phyloP scores from a whole-genome alignment of 1,140 invertebrate genomes.

The fruit fly (Drosophila melanogaster) region DNA sequence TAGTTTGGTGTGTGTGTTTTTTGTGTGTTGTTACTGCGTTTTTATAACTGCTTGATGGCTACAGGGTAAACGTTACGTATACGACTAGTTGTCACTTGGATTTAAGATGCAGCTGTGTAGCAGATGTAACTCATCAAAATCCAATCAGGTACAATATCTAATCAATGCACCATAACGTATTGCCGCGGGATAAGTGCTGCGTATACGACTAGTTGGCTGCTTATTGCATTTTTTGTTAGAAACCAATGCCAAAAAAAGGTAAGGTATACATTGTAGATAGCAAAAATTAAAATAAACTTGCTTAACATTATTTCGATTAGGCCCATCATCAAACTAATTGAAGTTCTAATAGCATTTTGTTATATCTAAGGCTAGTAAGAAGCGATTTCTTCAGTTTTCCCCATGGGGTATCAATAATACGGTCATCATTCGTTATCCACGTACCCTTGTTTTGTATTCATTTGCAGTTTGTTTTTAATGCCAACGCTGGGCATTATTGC shows the following conservation, averaged over 20 bases:
- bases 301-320: no score
- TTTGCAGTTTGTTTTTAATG: slow-evolving; percentile 59
- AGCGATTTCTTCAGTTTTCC: background rate
- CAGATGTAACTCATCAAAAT: background rate
- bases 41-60: slow-evolving; percentile 28
- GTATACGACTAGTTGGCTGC: slow-evolving; percentile 1
- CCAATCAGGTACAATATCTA: background rate
- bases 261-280: no score
- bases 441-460: slow-evolving; percentile 29
- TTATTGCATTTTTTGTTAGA: no score
- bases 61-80: slow-evolving; percentile 30
- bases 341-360: background rate
- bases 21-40: slow-evolving; percentile 13
- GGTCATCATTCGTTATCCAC: background rate
- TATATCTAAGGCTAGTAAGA: background rate
- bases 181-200: background rate
- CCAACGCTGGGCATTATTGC: slow-evolving; percentile 68
- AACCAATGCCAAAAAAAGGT: no score
- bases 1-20: background rate
- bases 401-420: slow-evolving; percentile 10
- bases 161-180: background rate
- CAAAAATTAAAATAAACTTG: no score
- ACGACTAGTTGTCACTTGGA: slow-evolving; percentile 16
- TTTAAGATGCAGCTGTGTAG: background rate
- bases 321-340: no score